Percentiles rank a stretch among this genome's conserved stretches.
phyloP scores from a whole-genome alignment of 2,113 vertebrate species.

The Trogon melanurus region DNA sequence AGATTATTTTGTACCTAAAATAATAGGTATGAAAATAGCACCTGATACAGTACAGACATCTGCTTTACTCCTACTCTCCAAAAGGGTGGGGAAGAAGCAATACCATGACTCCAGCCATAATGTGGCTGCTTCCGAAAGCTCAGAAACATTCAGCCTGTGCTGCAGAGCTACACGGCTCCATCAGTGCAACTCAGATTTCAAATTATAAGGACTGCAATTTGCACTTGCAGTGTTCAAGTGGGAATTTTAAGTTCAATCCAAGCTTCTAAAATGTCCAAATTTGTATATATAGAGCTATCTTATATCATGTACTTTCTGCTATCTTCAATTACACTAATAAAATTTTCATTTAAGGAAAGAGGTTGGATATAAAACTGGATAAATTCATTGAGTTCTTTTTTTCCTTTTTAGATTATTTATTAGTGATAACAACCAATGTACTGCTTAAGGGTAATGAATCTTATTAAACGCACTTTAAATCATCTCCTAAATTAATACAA shows the following conservation, averaged over 20 bases:
- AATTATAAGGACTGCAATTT: background rate
- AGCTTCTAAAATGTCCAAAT: slow-evolving; percentile 5
- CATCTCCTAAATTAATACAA: slow-evolving; percentile 49
- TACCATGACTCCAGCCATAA: background rate
- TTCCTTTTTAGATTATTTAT: slow-evolving; percentile 53
- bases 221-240: background rate
- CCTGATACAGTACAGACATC: background rate
- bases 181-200: background rate
- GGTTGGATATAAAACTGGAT: background rate
- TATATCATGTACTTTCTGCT: background rate
- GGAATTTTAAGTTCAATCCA: slow-evolving; percentile 26
- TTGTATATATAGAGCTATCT: background rate
- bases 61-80: slow-evolving; percentile 3
- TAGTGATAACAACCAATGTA: slow-evolving; percentile 49
- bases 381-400: background rate
- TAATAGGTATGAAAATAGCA: slow-evolving; percentile 45
- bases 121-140: background rate
- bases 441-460: slow-evolving; percentile 65
- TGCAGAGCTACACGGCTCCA: background rate
- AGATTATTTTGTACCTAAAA: slow-evolving; percentile 34
- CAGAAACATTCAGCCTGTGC: background rate
- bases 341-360: slow-evolving; percentile 12
- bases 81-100: background rate
- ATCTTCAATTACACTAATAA: slow-evolving; percentile 19
- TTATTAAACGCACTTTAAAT: slow-evolving; percentile 43